Conservation (phyloP, 2,888 invertebrate species). For the Ditula angustiorana region DNA sequence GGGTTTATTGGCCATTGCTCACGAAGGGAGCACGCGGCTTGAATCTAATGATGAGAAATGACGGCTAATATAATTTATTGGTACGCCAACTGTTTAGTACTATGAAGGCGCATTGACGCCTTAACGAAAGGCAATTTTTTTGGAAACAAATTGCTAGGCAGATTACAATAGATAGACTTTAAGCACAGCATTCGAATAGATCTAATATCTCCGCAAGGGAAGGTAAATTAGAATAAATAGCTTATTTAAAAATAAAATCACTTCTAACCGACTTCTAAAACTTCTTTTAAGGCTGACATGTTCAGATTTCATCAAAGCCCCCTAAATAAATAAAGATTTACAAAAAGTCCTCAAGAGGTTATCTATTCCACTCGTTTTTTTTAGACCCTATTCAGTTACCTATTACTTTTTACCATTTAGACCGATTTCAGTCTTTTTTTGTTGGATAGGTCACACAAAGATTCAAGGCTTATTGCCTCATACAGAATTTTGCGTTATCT, state of each 20-base stretch:
- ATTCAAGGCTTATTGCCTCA: too few relatives aligned
- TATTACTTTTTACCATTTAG: too few relatives aligned
- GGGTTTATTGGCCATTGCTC: constrained; percentile 43
- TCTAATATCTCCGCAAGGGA: not conserved
- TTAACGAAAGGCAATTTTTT: not conserved
- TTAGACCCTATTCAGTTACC: too few relatives aligned
- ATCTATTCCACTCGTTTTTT: too few relatives aligned
- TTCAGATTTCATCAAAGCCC: too few relatives aligned
- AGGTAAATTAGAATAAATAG: not conserved
- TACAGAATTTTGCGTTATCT: too few relatives aligned
- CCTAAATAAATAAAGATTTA: too few relatives aligned
- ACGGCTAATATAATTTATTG: constrained; percentile 10
- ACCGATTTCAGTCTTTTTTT: too few relatives aligned
- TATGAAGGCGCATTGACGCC: not conserved
- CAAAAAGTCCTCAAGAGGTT: too few relatives aligned
- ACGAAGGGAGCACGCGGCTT: constrained; percentile 42
- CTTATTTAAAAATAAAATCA: not conserved
- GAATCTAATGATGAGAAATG: constrained; percentile 41
- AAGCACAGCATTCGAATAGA: not conserved
- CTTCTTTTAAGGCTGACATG: too few relatives aligned
- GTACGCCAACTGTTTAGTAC: not conserved
- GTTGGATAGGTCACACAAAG: too few relatives aligned
- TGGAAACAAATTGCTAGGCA: not conserved
- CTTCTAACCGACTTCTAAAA: too few relatives aligned
- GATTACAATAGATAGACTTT: not conserved